Evolutionary conservation across 2,113 vertebrate genomes (phyloP).

Genomic region (Marmota monax): DNA sequence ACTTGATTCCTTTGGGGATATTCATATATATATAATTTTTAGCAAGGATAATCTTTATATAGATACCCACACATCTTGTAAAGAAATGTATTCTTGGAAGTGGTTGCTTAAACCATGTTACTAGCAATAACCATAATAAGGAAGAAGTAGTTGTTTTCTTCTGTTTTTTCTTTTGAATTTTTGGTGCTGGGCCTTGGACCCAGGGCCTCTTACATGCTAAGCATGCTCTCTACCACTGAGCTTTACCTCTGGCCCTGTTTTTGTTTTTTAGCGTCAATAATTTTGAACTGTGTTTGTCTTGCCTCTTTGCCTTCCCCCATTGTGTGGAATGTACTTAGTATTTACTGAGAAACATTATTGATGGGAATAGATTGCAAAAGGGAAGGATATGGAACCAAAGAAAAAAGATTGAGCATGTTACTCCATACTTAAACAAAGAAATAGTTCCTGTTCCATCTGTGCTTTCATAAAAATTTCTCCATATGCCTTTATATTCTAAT

Average conservation of each 20-base stretch:
- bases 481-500: background rate
- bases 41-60: slow-evolving; percentile 42
- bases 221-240: background rate
- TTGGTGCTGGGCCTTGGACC: background rate
- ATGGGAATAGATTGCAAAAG: background rate
- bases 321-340: background rate
- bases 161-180: background rate
- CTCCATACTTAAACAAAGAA: slow-evolving; percentile 4
- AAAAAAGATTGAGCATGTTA: background rate
- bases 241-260: no score
- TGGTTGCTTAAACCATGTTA: background rate
- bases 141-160: background rate
- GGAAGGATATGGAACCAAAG: background rate
- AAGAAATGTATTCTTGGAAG: slow-evolving; percentile 42
- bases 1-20: slow-evolving; percentile 44
- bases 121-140: background rate
- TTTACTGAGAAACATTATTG: slow-evolving; percentile 31
- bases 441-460: background rate
- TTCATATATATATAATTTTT: background rate
- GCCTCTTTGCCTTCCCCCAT: background rate
- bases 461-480: background rate
- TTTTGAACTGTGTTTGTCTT: slow-evolving; percentile 33
- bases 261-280: background rate
- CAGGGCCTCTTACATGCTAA: background rate
- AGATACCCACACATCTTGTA: background rate